These are phyloP conservation scores for Triplophysa dalaica DNA, from an alignment of 2,113 vertebrate genomes.

Conservation along the genomic window DNA sequence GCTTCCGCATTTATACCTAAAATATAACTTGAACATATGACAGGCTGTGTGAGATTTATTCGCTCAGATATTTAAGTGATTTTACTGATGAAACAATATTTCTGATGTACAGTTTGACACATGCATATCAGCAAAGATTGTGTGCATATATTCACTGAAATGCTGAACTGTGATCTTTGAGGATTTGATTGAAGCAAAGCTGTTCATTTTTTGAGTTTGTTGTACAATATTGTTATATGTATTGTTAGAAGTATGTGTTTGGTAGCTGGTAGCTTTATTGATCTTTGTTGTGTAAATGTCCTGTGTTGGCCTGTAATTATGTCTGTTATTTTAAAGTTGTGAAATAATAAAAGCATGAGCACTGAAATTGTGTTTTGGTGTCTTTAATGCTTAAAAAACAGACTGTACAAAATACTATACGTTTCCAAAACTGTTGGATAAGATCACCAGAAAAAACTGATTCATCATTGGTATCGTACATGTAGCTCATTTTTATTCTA, in stretches of 20 bases:
- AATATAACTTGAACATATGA: too few species aligned
- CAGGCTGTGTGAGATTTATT: neutral
- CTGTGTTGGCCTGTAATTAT: conserved; percentile 10
- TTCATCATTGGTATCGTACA: too few species aligned
- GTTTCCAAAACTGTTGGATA: too few species aligned
- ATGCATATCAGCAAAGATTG: neutral
- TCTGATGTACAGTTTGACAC: neutral
- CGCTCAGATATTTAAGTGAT: neutral
- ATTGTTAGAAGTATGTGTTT: neutral
- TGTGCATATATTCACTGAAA: neutral
- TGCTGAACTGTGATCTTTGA: neutral
- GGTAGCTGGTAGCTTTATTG: neutral
- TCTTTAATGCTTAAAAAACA: neutral
- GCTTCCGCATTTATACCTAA: too few species aligned
- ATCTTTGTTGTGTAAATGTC: conserved; percentile 3
- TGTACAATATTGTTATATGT: neutral
- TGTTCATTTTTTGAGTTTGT: neutral
- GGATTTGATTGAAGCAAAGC: neutral
- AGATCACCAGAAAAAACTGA: too few species aligned
- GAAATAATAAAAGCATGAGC: conserved; percentile 20
- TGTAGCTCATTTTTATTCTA: too few species aligned
- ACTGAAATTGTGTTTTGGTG: conserved; percentile 8
- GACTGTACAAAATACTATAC: too few species aligned
- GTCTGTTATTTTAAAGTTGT: neutral
- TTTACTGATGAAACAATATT: neutral